A percentile compares a stretch with the other conserved stretches of the same genome.
Evolutionary conservation across 1,140 invertebrate species (phyloP).

Genomic region (Armadillidium nasatum): DNA sequence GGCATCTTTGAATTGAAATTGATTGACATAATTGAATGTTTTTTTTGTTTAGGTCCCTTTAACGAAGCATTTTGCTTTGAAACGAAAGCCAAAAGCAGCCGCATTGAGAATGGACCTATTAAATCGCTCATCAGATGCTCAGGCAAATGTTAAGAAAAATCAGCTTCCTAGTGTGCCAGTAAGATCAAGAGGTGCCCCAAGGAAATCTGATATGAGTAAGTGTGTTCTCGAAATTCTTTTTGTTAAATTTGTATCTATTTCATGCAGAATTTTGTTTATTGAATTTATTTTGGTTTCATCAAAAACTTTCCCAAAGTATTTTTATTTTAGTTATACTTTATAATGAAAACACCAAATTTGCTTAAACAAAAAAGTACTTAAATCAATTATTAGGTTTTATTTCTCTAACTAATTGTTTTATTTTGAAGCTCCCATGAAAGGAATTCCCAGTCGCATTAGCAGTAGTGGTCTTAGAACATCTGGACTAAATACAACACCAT

Average conservation of each 20-base stretch:
- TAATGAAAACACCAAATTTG: too few species aligned
- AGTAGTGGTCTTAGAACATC: conserved; percentile 59
- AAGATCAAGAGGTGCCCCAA: conserved; percentile 84
- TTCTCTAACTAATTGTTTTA: background rate
- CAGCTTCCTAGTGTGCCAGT: conserved; percentile 83
- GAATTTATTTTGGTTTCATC: too few species aligned
- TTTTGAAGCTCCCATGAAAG: conserved; percentile 73
- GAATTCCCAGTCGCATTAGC: conserved; percentile 75
- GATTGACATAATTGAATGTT: too few species aligned
- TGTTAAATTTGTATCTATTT: conserved; percentile 20
- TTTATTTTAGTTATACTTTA: too few species aligned
- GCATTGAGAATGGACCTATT: conserved; percentile 80
- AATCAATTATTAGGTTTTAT: too few species aligned
- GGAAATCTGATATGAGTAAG: conserved; percentile 89
- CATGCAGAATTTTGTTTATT: too few species aligned
- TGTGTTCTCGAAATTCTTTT: conserved; percentile 29
- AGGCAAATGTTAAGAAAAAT: conserved; percentile 81
- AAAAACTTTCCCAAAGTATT: too few species aligned
- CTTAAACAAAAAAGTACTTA: too few species aligned
- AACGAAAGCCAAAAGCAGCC: conserved; percentile 92
- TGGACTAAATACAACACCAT: conserved; percentile 54
- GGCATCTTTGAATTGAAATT: too few species aligned
- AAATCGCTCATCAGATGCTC: conserved; percentile 84
- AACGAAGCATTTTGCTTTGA: conserved; percentile 86
- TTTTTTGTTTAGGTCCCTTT: conserved; percentile 50